Percentiles rank a stretch among this genome's conserved stretches.
Conservation (phyloP, 1,140 invertebrate species). For the Panonychus citri region DNA sequence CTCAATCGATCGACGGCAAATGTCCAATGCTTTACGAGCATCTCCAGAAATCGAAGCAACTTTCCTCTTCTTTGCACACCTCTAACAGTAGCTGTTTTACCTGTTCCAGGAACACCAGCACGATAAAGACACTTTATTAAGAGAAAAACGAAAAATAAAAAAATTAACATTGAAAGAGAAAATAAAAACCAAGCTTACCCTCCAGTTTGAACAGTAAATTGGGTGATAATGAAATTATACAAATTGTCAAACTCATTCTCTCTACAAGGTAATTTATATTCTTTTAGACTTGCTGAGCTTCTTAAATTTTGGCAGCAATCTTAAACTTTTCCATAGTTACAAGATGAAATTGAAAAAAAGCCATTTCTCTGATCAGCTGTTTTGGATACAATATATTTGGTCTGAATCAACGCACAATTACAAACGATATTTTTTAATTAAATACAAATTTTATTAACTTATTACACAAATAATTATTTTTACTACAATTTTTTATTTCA, state of each 20-base stretch:
- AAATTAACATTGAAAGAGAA: neutral
- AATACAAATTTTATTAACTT: too few relatives aligned
- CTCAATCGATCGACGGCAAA: constrained; percentile 71
- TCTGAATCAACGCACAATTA: too few relatives aligned
- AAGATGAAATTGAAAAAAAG: too few relatives aligned
- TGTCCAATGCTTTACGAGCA: constrained; percentile 75
- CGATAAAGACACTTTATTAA: constrained; percentile 68
- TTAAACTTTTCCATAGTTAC: too few relatives aligned
- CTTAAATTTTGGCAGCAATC: too few relatives aligned
- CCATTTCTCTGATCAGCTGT: too few relatives aligned
- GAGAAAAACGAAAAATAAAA: neutral
- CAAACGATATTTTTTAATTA: too few relatives aligned
- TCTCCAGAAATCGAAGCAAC: constrained; percentile 86
- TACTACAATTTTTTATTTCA: too few relatives aligned
- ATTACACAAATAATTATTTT: too few relatives aligned
- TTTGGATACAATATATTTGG: too few relatives aligned
- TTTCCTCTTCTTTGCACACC: constrained; percentile 58
- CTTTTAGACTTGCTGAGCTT: too few relatives aligned
- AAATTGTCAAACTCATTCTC: neutral
- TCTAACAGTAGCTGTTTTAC: constrained; percentile 89
- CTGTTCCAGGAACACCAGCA: constrained; percentile 90
- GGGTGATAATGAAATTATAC: neutral
- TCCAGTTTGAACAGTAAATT: neutral
- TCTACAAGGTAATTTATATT: neutral
- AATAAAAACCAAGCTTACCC: neutral